Evolutionary conservation across 2,797 vertebrate species (phyloP).

Genomic region (Hapalemur alaotrensis): DNA sequence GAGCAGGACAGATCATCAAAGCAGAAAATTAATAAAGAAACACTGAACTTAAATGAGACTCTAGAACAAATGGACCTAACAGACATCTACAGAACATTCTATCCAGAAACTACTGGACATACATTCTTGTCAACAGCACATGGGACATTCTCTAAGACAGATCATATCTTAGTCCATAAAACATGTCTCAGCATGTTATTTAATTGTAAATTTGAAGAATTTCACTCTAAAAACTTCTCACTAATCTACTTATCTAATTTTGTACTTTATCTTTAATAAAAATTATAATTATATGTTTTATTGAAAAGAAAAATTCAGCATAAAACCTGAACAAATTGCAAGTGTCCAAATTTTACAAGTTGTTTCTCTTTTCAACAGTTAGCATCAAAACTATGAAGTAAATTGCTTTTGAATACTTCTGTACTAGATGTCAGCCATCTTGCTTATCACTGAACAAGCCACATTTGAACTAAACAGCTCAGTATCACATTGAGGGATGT

Average conservation of each 20-base stretch:
- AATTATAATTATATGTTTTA: slow-evolving; percentile 57
- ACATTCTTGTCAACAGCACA: not conserved
- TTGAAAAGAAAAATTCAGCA: slow-evolving; percentile 32
- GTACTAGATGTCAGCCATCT: slow-evolving; percentile 90
- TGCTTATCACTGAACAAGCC: slow-evolving; percentile 89
- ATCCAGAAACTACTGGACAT: not conserved
- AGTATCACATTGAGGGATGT: slow-evolving; percentile 84
- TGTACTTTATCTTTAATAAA: slow-evolving; percentile 15
- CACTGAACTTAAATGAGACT: not conserved
- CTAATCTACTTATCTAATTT: not conserved
- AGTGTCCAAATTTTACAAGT: slow-evolving; percentile 77
- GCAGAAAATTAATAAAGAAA: not conserved
- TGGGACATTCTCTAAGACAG: not conserved
- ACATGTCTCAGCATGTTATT: not conserved
- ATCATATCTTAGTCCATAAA: not conserved
- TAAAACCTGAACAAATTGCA: slow-evolving; percentile 74
- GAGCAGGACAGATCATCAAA: not conserved
- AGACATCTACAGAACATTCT: not conserved
- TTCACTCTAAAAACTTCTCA: slow-evolving; percentile 43
- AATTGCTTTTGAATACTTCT: slow-evolving; percentile 90
- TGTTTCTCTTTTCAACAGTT: slow-evolving; percentile 83
- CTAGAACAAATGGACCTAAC: not conserved
- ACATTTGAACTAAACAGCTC: slow-evolving; percentile 86
- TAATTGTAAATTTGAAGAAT: not conserved
- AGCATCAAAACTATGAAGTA: slow-evolving; percentile 86